Evolutionary conservation across 2,888 invertebrate species (phyloP).

Genomic region (Drosophila ezoana): DNA sequence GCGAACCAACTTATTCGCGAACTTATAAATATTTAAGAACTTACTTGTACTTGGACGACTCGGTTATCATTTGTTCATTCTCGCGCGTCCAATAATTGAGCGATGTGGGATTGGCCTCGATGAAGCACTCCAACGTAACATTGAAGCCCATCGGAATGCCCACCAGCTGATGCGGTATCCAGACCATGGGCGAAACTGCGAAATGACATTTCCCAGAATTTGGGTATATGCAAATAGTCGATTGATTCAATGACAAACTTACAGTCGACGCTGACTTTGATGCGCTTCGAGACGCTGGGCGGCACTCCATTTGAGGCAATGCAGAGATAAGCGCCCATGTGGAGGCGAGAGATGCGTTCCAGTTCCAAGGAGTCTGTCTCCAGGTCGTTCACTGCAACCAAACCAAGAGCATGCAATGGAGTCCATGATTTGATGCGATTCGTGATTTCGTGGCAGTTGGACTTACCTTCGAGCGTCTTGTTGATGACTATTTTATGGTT

Average conservation of each 20-base stretch:
- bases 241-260: conserved; percentile 86
- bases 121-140: conserved; percentile 94
- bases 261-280: conserved; percentile 97
- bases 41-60: conserved; percentile 91
- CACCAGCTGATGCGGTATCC: conserved; percentile 95
- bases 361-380: conserved; percentile 94
- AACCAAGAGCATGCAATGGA: conserved; percentile 12
- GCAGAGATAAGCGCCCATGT: conserved; percentile 96
- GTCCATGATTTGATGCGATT: background rate
- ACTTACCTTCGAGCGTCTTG: conserved; percentile 91
- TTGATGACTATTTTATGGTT: conserved; percentile 94
- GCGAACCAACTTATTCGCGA: too few species aligned
- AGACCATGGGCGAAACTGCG: conserved; percentile 95
- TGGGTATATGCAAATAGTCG: background rate
- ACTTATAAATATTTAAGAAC: conserved; percentile 38
- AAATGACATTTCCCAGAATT: conserved; percentile 1
- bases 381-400: conserved; percentile 90
- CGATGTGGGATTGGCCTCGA: conserved; percentile 96
- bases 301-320: conserved; percentile 94
- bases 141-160: conserved; percentile 93
- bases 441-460: conserved; percentile 3
- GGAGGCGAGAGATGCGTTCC: conserved; percentile 92
- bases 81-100: conserved; percentile 96
- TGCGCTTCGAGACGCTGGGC: conserved; percentile 95
- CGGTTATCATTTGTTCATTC: conserved; percentile 95